These are phyloP conservation scores for Slavum lentiscoides DNA, from an alignment of 2,888 invertebrate genomes.

Conservation along the genomic window DNA sequence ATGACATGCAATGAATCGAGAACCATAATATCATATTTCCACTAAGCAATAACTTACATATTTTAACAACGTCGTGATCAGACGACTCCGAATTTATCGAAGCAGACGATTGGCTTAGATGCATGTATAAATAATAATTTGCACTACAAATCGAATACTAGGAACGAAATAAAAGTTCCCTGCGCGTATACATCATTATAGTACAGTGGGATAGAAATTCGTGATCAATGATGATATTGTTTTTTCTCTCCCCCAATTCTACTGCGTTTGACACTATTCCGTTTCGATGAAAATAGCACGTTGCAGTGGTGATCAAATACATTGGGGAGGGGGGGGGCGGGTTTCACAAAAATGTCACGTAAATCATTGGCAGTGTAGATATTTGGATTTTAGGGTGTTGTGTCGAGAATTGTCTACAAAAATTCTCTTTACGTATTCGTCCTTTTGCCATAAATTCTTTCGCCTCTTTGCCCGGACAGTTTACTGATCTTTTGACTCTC, in stretches of 20 bases:
- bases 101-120: too few relatives aligned
- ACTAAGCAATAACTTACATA: too few relatives aligned
- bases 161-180: too few relatives aligned
- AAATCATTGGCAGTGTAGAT: conserved; percentile 8
- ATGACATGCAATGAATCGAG: too few relatives aligned
- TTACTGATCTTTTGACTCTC: neutral
- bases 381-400: conserved; percentile 4
- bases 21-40: too few relatives aligned
- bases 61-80: too few relatives aligned
- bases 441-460: neutral
- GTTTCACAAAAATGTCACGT: conserved; percentile 15
- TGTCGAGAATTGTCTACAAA: neutral
- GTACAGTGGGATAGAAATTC: neutral
- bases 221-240: neutral
- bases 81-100: too few relatives aligned
- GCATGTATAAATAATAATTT: neutral
- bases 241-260: neutral
- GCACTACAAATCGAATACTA: neutral
- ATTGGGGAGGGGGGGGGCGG: neutral
- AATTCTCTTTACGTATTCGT: neutral
- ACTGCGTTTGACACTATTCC: conserved; percentile 19
- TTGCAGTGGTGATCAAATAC: neutral
- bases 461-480: neutral
- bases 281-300: neutral
- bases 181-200: too few relatives aligned